Percentiles rank a stretch among this genome's conserved stretches.
These are phyloP conservation scores for Ptychoptera contaminata DNA, from an alignment of 2,888 invertebrate species.

Conservation along the genomic window DNA sequence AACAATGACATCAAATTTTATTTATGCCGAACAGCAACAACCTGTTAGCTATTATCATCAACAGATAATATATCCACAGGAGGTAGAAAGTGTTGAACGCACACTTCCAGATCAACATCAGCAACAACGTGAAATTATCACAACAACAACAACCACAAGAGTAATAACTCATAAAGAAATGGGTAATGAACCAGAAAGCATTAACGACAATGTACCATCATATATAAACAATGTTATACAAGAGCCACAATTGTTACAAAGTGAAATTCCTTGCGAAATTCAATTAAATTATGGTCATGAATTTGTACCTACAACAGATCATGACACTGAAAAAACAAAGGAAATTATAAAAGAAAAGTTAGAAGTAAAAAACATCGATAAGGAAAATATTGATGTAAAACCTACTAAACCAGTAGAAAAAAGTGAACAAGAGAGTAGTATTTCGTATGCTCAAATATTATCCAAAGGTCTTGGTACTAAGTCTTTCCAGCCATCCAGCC, in stretches of 20 bases:
- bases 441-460: slow-evolving; percentile 57
- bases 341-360: not conserved
- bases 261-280: too few species aligned
- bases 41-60: not conserved
- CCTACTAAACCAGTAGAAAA: not conserved
- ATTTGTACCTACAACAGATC: not conserved
- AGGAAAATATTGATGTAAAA: not conserved
- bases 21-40: slow-evolving; percentile 12
- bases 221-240: not conserved
- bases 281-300: not conserved
- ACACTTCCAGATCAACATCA: slow-evolving; percentile 10
- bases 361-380: not conserved
- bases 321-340: not conserved
- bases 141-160: slow-evolving; percentile 11
- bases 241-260: too few species aligned
- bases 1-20: slow-evolving; percentile 5
- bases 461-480: slow-evolving; percentile 41
- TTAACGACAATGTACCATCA: not conserved
- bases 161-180: not conserved
- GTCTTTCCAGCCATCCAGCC: slow-evolving; percentile 41
- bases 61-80: not conserved
- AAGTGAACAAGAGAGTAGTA: not conserved
- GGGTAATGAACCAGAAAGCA: not conserved
- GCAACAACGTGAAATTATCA: slow-evolving; percentile 10
- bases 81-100: slow-evolving; percentile 1